Base-by-base conservation (phyloP, 2,797 vertebrate genomes). In the Chrysocyon brachyurus region DNA sequence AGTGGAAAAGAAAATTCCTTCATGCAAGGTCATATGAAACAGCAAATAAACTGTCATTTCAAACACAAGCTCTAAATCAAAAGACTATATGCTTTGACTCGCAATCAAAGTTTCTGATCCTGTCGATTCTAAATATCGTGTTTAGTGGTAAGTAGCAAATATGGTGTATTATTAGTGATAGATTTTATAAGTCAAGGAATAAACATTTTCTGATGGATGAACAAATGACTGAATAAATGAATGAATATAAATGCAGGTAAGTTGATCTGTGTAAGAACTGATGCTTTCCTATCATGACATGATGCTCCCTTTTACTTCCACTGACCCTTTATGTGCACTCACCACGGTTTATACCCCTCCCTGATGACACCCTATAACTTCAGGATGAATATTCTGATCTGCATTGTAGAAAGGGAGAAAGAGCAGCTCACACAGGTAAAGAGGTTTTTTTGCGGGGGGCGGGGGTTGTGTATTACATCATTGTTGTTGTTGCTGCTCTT, bases 41-140 rank as follows among this genome's bases (percentile, higher is more conserved):
- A 96, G 91, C 59, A 97, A 95, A 97, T 81, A 78, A 61, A 92
- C 85, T 36, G 36, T 66, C 77, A 94, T 72, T 89, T 79, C 86
- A 52, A 81, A 68, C 70, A 84, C 33, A 91, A 77, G 56, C 33
- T 77, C 68, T 91, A 70, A 88, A 82, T 84, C 90, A 64, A 87
- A 90, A 87, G 83, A 63, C 93, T 87, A 3, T 63, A 46, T 96
- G 91, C 82, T 56, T 91, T 89, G 91, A 96, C 90, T 94, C 24
- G 28, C 63, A 90, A 91, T 95, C 59, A 89, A 90, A 93, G 40
- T 57, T 61, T 61, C 73, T 95, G n/a, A 77, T 63, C 28, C 24
- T 91, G 89, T n/a, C 70, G 89, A 66, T 70, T 87, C 78, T 31
- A 26, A 24, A 84, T 82, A 84, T 75, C 63, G 46, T 22, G 64